Base-by-base conservation (phyloP, 92 coral and sea anemone species). In the Phenganax stokvisi region DNA sequence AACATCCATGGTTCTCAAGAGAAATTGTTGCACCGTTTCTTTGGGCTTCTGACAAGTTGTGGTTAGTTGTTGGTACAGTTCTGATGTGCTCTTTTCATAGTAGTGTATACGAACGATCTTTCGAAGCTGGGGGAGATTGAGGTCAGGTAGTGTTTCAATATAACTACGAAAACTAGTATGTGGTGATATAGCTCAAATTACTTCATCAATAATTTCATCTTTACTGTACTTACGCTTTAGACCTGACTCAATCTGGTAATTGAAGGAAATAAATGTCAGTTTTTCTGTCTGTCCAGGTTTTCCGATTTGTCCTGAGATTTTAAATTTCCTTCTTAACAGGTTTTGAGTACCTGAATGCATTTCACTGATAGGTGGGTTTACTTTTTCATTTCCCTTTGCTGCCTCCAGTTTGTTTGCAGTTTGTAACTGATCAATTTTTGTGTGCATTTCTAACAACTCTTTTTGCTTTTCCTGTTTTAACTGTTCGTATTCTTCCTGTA, bases 11-110 rank as follows among this genome's bases (percentile, higher is more conserved):
- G 77, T 77, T 20, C 85, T 79, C 70, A 84, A 77, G 20, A 89
- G 53, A 74, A 87, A 87, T 71, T 87, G 86, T 56, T 89, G 89
- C 1, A 80, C 88, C n/a, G 74, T 80, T 74, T 85, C 77, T 51
- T 72, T 80, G 30, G 84, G 81, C 37, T 71, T 81, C 77, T 80
- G 88, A 61, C 52, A 80, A 64, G 65, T 72, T 72, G 88, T 85
- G n/a, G 85, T 69, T 10, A 80, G 84, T 17, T 81, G 85, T 6
- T 57, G 81, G 52, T 85, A 85, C 15, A 85, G 57, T 57, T 85
- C 85, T 5, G 81, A 69, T 8, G 85, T 81, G 5, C 74, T 85
- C 70, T 80, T 85, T 56, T 85, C 85, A 0, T 31, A 72, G 61
- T 85, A 80, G 54, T 80, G 85, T 6, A 73, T 64, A 27, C 85